Base-by-base conservation (phyloP, 2,888 invertebrate genomes). In the Neria commutata region DNA sequence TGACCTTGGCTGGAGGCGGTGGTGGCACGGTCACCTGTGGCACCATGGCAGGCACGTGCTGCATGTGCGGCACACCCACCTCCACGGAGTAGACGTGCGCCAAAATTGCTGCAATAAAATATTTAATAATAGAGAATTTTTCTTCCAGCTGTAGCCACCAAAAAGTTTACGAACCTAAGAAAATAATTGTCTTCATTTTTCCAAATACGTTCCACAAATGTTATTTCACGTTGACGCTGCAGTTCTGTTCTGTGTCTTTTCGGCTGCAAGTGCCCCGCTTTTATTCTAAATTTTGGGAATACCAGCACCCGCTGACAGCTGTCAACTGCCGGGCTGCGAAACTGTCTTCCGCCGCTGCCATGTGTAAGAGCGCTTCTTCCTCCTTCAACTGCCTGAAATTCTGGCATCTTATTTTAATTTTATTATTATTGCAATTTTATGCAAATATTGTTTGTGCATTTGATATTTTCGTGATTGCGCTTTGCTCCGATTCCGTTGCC, bases 1-100 rank as follows among this genome's bases (percentile, higher is more conserved):
- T 66, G 2, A 72, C 70, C 66, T 72, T 65, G 66, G 62, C n/a
- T 67, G 67, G 50, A n/a, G 66, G 64, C 57, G 67, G 66, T 46
- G 66, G 64, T 8, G n/a, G 54, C 5, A 14, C 19, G n/a, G 46
- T 46, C 23, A 21, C 8, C 47, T 53, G 3, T 54, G 48, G 56
- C 24, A 42, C 52, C 16, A 1, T 25, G 21, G 17, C 56, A 19
- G 48, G 53, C 11, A 48, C 26, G 46, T 51, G 53, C n/a, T 37
- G 37, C n/a, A 37, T 4, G n/a, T 37, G 37, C 37, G 37, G 37
- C 37, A 37, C 37, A 5, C 37, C 37, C 2, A 42, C 14, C 4
- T 19, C 42, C 5, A 19, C 42, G 6, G 19, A 17, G 21, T 42
- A 42, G 21, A 21, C 42, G 21, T 42, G 21, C 5, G 42, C 42